phyloP scores from a whole-genome alignment of 2,888 invertebrate genomes.

The Hyppa rectilinea region DNA sequence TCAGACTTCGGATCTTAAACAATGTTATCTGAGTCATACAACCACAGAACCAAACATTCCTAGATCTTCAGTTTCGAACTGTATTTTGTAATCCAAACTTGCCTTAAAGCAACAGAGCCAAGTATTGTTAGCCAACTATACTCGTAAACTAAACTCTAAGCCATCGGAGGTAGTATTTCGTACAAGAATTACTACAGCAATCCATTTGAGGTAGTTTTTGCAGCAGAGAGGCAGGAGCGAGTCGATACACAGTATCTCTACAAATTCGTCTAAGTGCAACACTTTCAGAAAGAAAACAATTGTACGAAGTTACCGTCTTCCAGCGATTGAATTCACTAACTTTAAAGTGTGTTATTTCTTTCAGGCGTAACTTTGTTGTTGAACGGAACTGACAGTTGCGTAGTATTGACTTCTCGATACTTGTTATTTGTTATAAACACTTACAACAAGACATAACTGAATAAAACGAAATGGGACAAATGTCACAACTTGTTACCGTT shows the following conservation, averaged over 20 bases:
- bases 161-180: slow-evolving; percentile 60
- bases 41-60: slow-evolving; percentile 17
- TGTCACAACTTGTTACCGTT: slow-evolving; percentile 43
- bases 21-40: slow-evolving; percentile 37
- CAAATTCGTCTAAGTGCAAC: slow-evolving; percentile 80
- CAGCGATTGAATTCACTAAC: slow-evolving; percentile 86
- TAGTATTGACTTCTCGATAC: slow-evolving; percentile 78
- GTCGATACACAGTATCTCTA: slow-evolving; percentile 70
- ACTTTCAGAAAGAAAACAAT: slow-evolving; percentile 86
- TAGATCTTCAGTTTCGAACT: slow-evolving; percentile 30
- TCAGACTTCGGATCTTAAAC: slow-evolving; percentile 17
- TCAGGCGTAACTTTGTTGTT: slow-evolving; percentile 80
- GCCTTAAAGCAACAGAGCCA: slow-evolving; percentile 48
- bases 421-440: slow-evolving; percentile 70
- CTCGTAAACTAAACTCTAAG: slow-evolving; percentile 60
- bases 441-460: slow-evolving; percentile 58
- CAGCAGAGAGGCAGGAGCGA: slow-evolving; percentile 40
- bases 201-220: slow-evolving; percentile 65
- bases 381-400: slow-evolving; percentile 79
- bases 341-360: slow-evolving; percentile 89
- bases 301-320: slow-evolving; percentile 83
- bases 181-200: slow-evolving; percentile 64
- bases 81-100: slow-evolving; percentile 46
- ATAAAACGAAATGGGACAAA: slow-evolving; percentile 55
- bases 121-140: slow-evolving; percentile 59